These are phyloP conservation scores for Natator depressus DNA, from an alignment of 2,113 vertebrate genomes.

Conservation along the genomic window DNA sequence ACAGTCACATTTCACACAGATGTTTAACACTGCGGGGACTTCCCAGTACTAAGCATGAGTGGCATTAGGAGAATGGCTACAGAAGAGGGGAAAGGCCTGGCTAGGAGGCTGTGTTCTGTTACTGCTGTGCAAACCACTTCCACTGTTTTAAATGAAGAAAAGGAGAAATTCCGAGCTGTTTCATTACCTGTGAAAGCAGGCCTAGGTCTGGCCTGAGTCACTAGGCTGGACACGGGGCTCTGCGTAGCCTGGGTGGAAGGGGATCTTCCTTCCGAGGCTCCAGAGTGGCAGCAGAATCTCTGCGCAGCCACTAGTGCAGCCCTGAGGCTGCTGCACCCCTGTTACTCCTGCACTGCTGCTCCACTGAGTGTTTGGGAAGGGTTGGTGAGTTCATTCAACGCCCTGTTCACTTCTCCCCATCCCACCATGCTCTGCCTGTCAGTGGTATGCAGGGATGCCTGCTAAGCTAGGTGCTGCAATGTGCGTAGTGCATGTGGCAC, in stretches of 20 bases:
- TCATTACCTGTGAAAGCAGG: background rate
- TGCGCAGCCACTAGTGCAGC: conserved; percentile 12
- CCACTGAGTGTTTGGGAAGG: background rate
- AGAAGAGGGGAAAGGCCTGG: background rate
- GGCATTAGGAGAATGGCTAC: conserved; percentile 1
- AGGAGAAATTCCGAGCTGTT: conserved; percentile 49
- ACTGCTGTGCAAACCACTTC: conserved; percentile 34
- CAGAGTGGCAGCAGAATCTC: conserved; percentile 19
- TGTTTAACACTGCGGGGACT: conserved; percentile 13
- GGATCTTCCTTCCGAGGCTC: conserved; percentile 15
- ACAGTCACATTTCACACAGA: background rate
- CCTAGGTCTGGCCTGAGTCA: conserved; percentile 12
- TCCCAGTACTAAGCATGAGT: conserved; percentile 15
- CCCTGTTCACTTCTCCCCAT: background rate
- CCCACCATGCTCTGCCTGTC: background rate
- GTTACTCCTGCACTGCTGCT: rapidly evolving
- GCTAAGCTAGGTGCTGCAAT: background rate
- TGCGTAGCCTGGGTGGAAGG: background rate
- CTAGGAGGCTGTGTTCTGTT: background rate
- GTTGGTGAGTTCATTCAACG: background rate
- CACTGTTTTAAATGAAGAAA: conserved; percentile 21
- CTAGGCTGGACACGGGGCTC: background rate
- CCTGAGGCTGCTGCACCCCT: background rate
- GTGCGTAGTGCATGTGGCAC: background rate
- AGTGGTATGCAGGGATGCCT: too few species aligned